Percentiles rank a stretch among this genome's conserved stretches.
Conservation (phyloP, 2,888 invertebrate genomes). For the Perithous albicinctus region DNA sequence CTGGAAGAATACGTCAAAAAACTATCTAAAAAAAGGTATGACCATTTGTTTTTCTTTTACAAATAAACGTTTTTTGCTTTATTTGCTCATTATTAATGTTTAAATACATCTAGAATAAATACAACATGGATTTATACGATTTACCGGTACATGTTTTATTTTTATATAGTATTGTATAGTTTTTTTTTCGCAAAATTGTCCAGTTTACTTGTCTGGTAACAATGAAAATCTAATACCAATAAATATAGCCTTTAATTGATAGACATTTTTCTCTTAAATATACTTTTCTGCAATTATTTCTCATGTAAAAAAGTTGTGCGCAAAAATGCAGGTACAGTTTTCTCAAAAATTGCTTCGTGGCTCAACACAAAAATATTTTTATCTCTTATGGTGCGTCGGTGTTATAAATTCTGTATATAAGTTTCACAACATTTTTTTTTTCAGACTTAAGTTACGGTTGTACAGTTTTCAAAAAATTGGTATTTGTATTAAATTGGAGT, state of each 20-base stretch:
- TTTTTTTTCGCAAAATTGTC: conserved; percentile 10
- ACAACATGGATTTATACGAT: conserved; percentile 18
- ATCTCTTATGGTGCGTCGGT: neutral
- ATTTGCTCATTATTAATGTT: conserved; percentile 55
- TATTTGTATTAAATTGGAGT: neutral
- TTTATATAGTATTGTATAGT: neutral
- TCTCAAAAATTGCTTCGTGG: conserved; percentile 13
- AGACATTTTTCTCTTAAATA: neutral
- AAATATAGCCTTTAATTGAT: neutral
- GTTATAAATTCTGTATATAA: conserved; percentile 32
- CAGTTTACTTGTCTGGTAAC: neutral
- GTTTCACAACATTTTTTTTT: conserved; percentile 17
- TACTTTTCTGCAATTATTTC: no score
- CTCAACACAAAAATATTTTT: conserved; percentile 14
- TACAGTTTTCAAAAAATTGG: conserved; percentile 26
- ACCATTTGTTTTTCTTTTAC: no score
- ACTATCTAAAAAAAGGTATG: no score
- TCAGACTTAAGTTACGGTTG: conserved; percentile 15
- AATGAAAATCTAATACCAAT: neutral
- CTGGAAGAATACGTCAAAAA: neutral
- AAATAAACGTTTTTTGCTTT: conserved; percentile 34
- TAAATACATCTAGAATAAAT: conserved; percentile 57
- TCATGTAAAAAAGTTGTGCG: conserved; percentile 42
- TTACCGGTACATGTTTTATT: conserved; percentile 14
- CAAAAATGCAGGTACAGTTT: conserved; percentile 19